These are phyloP conservation scores for Colius striatus DNA, from an alignment of 2,113 vertebrate genomes.

Conservation along the genomic window DNA sequence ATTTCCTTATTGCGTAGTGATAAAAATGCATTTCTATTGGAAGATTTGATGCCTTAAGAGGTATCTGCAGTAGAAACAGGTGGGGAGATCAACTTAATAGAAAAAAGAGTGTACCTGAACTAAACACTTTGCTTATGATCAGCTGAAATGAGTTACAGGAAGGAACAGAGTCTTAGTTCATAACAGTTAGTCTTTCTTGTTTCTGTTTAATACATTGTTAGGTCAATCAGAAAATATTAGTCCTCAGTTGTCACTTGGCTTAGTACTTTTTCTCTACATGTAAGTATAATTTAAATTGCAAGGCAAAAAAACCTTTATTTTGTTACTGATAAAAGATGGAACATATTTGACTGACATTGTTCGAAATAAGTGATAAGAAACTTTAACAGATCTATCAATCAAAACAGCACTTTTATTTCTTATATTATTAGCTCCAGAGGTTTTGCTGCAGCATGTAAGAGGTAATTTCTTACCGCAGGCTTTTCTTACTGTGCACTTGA, in stretches of 20 bases:
- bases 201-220: background rate
- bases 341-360: slow-evolving; percentile 60
- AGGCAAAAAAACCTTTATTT: slow-evolving; percentile 59
- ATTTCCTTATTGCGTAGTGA: background rate
- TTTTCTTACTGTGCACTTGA: slow-evolving; percentile 63
- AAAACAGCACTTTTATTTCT: slow-evolving; percentile 69
- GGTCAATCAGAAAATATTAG: background rate
- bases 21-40: background rate
- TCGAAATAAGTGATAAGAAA: slow-evolving; percentile 72
- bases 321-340: slow-evolving; percentile 58
- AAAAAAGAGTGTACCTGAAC: background rate
- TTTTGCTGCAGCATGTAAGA: slow-evolving; percentile 44
- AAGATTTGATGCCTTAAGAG: background rate
- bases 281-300: slow-evolving; percentile 28
- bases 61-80: background rate
- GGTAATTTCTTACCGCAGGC: slow-evolving; percentile 55
- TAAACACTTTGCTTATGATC: background rate
- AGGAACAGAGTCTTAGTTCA: background rate
- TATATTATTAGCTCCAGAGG: slow-evolving; percentile 65
- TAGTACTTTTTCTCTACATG: background rate
- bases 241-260: background rate
- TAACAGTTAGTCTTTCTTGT: background rate
- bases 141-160: background rate
- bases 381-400: slow-evolving; percentile 70
- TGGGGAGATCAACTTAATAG: background rate